Base-by-base conservation (phyloP, 2,888 invertebrate genomes). In the Cosmopolites sordidus region DNA sequence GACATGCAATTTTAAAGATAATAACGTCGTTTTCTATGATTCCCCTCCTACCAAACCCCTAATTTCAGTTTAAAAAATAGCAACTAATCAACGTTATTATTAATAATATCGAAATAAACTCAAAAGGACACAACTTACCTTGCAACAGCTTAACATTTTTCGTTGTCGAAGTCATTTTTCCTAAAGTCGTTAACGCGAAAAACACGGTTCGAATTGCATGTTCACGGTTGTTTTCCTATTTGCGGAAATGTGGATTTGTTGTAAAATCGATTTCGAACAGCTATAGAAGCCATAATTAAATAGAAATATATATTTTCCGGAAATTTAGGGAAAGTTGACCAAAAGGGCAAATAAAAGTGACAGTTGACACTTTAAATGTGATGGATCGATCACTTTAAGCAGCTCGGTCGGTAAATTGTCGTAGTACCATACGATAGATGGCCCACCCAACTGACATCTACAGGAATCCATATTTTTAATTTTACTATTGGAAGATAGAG, bases 131-230 rank as follows among this genome's bases (percentile, higher is more conserved):
- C 11, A 4, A 17, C 58, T 53, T 56, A 58, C 58, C 58, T 53
- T 58, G 58, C 11, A 47, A 42, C 14, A 58, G 18, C 53, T 56
- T 58, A 43, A 43, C 55, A 47, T 40, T 49, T 58, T 58, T 58
- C 58, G 55, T 53, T 58, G 58, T 58, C n/a, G 58, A 58, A 55
- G 52, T 58, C 58, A 58, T 58, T 46, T 57, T 56, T 45, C 17
- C 16, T 29, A 22, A 22, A n/a, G 27, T 45, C 44, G 39, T 54
- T 40, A 53, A 29, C 16, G 39, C 45, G 22, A 40, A 44, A 51
- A 44, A 40, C 45, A 44, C 44, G 29, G 45, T 16, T 15, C 16
- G 15, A 33, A 45, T 15, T 41, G 14, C 51, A 51, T 51, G 44
- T 51, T 51, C 33, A 45, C 51, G 51, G 45, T 16, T 14, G 37